Evolutionary conservation across 2,888 invertebrate genomes (phyloP), one percentile per base, ranked within the genome.

Genomic region (Ethmia dodecea): DNA sequence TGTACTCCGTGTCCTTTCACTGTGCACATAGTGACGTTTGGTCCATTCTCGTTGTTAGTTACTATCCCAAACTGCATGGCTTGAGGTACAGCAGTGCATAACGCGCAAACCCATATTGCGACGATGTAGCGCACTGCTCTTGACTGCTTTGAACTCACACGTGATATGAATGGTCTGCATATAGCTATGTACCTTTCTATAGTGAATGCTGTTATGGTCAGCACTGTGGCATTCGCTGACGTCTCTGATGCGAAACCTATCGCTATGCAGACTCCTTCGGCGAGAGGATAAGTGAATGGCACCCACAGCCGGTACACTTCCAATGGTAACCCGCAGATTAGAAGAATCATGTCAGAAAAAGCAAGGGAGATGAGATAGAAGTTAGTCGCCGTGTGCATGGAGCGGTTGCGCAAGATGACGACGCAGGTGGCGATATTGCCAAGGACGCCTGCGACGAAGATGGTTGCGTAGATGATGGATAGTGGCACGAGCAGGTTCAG

Each of bases 111-210:
- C 96, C 96, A 97, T 53, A 96, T 93, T 3, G 89, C 79, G 4
- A 89, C 66, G n/a, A 90, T 89, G 47, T 93, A 92, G 50, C 93
- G 91, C 33, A 95, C 89, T 1, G 94, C 95, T 37, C 97, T 88
- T 14, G 93, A 92, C 24, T 96, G 77, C 54, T 94, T 94, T 1
- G 95, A 94, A 88, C 94, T 91, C 3, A 93, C 93, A 64, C 95
- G 94, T 2, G 92, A 91, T 59, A 91, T 87, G 56, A 96, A 94
- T 0, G 96, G 96, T 60, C 94, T 92, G 59, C 94, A 95, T 52
- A 95, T 95, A 3, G 95, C 95, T 22, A 95, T 91, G 65, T 95
- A 97, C 42, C 96, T 88, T 70, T 97, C 96, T 9, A 95, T 91
- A 0, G 93, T 96, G 70, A 96, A 96, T 2, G 95, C 94, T 0